Conservation (phyloP, 1,140 invertebrate genomes). For the Leptopilina boulardi region DNA sequence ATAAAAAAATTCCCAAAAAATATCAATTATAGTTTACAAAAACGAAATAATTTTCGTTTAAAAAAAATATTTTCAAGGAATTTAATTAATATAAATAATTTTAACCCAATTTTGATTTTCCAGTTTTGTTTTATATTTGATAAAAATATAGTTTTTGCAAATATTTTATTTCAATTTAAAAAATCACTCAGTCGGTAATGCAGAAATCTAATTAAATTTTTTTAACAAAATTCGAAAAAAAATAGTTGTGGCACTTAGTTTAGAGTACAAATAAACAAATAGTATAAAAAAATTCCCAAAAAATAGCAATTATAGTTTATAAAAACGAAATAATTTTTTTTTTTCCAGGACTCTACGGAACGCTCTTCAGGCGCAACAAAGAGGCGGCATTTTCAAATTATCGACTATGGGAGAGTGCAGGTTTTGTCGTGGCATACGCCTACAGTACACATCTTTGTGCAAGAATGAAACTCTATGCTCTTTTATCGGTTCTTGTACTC, state of each 20-base stretch:
- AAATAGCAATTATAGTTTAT: neutral
- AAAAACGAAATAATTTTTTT: constrained; percentile 21
- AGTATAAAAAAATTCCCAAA: neutral
- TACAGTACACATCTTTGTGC: constrained; percentile 92
- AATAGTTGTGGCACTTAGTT: neutral
- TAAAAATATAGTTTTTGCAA: too few relatives aligned
- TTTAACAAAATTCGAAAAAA: neutral
- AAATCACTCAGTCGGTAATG: too few relatives aligned
- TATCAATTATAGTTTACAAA: too few relatives aligned
- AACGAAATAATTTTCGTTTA: too few relatives aligned
- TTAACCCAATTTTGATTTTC: too few relatives aligned
- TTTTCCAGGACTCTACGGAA: constrained; percentile 90
- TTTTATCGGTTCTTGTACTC: constrained; percentile 86
- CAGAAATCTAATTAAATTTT: neutral
- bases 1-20: neutral
- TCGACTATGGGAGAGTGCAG: constrained; percentile 94
- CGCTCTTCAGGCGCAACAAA: constrained; percentile 92
- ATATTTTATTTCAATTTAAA: too few relatives aligned
- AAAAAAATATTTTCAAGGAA: too few relatives aligned
- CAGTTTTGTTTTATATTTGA: too few relatives aligned
- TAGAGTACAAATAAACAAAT: neutral
- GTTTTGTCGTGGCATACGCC: constrained; percentile 94
- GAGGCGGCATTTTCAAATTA: constrained; percentile 98
- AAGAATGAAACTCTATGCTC: constrained; percentile 92
- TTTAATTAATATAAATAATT: too few relatives aligned